Evolutionary conservation across 2,888 invertebrate genomes (phyloP), one percentile per base, ranked within the genome.

Genomic region (Sminthurinus aureus): DNA sequence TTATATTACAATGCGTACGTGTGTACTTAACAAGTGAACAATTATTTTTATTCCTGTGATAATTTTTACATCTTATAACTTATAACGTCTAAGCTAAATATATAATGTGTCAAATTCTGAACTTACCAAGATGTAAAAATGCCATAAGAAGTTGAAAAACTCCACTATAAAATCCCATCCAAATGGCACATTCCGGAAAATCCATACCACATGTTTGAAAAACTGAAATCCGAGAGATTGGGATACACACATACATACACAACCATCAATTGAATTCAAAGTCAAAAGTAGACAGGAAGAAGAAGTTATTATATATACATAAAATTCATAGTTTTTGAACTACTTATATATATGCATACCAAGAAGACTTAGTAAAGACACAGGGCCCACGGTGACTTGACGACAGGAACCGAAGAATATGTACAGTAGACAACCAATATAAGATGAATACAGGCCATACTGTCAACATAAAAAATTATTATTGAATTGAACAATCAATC

Each of bases 391-490:
- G 1, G 91, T 91, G 69, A 92, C 90, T 89, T 92, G 91, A 86
- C 91, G 91, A 64, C 91, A 90, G 18, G 91, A 91, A 2, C 92
- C 92, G 78, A 92, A 89, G 52, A 92, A 85, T 38, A 90, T 89
- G 89, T 92, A 92, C 20, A 92, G 89, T 86, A 92, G 91, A 87
- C 91, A 91, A 3, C 91, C 91, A 90, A 92, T 91, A 79, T 86
- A 87, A 0, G 87, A 84, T 24, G 82, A 79, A 76, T 87, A 88
- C 1, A 88, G 69, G 3, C 87, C 87, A 81, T 83, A 86, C 87
- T 88, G 67, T 6, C 20, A 24, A 22, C 24, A 26, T 2, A 73
- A 73, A 9, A 26, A 26, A 79, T 24, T 66, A 24, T 66, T 12
- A 66, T 75, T 51, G n/a, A 75, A 50, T n/a, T n/a, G n/a, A n/a